phyloP scores from a whole-genome alignment of 2,797 vertebrate species.

The Microcaecilia unicolor region DNA sequence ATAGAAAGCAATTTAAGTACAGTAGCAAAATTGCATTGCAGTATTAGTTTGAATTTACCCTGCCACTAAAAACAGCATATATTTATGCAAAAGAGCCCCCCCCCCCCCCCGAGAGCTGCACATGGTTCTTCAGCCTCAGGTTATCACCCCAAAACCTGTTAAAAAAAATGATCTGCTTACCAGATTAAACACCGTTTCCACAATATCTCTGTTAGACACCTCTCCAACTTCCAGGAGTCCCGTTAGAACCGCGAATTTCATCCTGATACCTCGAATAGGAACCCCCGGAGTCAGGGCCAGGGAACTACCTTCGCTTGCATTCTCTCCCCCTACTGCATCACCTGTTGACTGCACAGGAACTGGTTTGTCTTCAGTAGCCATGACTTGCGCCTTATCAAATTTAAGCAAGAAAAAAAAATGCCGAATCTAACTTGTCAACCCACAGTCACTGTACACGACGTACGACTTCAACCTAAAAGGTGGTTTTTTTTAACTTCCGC shows the following conservation, averaged over 20 bases:
- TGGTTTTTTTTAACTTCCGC: no score
- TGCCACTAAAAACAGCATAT: no score
- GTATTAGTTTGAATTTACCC: no score
- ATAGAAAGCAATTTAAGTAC: no score
- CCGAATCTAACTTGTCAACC: no score
- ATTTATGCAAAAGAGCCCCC: no score
- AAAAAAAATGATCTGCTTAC: no score
- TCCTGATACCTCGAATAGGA: conserved; percentile 84
- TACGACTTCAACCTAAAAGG: no score
- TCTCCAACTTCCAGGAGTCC: conserved; percentile 90
- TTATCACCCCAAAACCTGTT: background rate
- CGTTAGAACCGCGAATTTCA: conserved; percentile 91
- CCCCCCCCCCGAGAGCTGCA: no score
- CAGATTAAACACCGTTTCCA: conserved; percentile 95
- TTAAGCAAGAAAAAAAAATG: no score
- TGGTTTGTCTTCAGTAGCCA: conserved; percentile 72
- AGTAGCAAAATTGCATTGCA: no score
- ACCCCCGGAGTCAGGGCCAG: conserved; percentile 67
- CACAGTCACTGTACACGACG: no score
- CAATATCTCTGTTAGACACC: conserved; percentile 86
- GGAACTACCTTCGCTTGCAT: conserved; percentile 32
- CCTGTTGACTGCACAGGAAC: conserved; percentile 46
- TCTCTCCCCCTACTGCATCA: conserved; percentile 43
- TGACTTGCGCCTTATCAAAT: conserved; percentile 48
- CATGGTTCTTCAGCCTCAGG: background rate